These are phyloP conservation scores for Hemichromis elongatus DNA, from an alignment of 2,113 vertebrate genomes.

Conservation along the genomic window DNA sequence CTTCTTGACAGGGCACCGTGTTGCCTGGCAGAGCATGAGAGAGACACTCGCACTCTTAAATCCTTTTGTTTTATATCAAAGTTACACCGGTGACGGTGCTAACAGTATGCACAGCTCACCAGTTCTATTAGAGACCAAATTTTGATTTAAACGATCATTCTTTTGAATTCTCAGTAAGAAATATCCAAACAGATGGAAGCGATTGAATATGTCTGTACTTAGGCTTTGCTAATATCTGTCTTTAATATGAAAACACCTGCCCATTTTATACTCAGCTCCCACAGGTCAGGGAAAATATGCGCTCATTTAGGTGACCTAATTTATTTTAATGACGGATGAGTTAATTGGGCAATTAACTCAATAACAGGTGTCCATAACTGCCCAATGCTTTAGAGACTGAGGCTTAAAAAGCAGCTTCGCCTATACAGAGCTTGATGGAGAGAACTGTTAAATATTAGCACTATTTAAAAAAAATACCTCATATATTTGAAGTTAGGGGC, in stretches of 20 bases:
- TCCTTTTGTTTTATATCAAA: constrained; percentile 21
- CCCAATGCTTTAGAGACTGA: constrained; percentile 62
- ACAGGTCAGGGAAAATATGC: constrained; percentile 45
- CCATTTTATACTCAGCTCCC: constrained; percentile 12
- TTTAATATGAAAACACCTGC: constrained; percentile 48
- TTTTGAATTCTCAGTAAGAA: background rate
- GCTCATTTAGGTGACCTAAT: constrained; percentile 66
- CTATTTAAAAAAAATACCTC: background rate
- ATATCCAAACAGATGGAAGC: constrained; percentile 5
- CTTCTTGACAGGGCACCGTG: constrained; percentile 6
- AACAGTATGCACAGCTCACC: background rate
- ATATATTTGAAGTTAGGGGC: background rate
- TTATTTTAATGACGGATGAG: constrained; percentile 71
- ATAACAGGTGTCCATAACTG: constrained; percentile 76
- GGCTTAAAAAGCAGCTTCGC: constrained; percentile 45
- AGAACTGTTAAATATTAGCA: background rate
- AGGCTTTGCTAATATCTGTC: background rate
- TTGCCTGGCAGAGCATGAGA: constrained; percentile 25
- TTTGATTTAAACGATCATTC: background rate
- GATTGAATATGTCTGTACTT: background rate
- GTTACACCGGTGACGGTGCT: background rate
- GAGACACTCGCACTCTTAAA: background rate
- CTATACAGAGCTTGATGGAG: constrained; percentile 37
- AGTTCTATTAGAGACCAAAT: background rate
- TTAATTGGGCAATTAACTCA: constrained; percentile 76